Evolutionary conservation across 2,888 invertebrate genomes (phyloP).

Genomic region (Trissolcus japonicus): DNA sequence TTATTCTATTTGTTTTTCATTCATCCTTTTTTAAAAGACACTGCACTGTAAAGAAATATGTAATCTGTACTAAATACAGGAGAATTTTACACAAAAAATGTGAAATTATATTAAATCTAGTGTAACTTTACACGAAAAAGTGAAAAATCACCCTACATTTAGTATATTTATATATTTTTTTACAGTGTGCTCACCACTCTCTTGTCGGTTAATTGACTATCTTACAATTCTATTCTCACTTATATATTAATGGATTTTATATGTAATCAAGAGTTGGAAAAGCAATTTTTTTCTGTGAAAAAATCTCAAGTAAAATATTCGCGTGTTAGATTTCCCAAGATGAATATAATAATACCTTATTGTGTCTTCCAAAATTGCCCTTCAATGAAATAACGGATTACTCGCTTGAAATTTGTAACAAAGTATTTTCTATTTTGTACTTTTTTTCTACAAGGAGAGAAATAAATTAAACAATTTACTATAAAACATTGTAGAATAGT

Average conservation of each 20-base stretch:
- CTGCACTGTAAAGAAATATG: no score
- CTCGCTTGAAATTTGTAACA: slow-evolving; percentile 15
- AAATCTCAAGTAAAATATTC: background rate
- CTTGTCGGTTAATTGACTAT: background rate
- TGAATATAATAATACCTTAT: slow-evolving; percentile 40
- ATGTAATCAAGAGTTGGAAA: slow-evolving; percentile 1
- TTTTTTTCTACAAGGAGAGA: no score
- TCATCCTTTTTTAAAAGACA: background rate
- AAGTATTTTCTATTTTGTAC: background rate
- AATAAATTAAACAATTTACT: slow-evolving; percentile 8
- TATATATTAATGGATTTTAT: slow-evolving; percentile 25
- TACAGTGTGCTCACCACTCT: no score
- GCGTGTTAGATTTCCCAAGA: slow-evolving; percentile 6
- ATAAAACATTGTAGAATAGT: no score
- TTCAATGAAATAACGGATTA: slow-evolving; percentile 29
- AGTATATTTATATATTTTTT: no score
- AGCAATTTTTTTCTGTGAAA: slow-evolving; percentile 1
- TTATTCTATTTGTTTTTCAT: background rate
- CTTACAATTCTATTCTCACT: background rate
- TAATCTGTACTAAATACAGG: no score
- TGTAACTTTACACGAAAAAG: no score
- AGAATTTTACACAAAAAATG: no score
- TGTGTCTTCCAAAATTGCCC: slow-evolving; percentile 50
- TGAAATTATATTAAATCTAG: no score
- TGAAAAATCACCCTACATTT: no score